Base-by-base conservation (phyloP, 1,140 invertebrate species). In the Drusus annulatus region DNA sequence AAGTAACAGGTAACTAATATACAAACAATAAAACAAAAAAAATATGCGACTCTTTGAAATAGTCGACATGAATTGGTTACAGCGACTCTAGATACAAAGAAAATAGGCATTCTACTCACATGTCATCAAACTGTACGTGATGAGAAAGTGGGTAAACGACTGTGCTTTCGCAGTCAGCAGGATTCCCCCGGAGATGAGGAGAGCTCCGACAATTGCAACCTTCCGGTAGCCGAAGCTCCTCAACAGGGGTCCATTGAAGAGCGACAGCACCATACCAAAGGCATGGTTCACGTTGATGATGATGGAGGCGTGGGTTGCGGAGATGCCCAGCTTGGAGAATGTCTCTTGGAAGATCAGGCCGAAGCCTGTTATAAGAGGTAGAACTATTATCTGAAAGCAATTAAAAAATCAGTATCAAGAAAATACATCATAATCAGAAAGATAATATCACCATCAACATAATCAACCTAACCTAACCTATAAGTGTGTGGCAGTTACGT, bases 271-370 rank as follows among this genome's bases (percentile, higher is more conserved):
- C 89, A 93, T 92, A 17, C 93, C 93, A 83, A 93, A 89, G 2
- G 91, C 91, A 85, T 91, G 89, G 84, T 93, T 93, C 3, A 92
- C 84, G 78, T 91, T 92, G 45, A 93, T 90, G 15, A 93, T 91
- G 21, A 92, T 86, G 3, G 91, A 90, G 0, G 89, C 88, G 81
- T 93, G 89, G 0, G 90, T 91, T 2, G 90, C 89, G 10, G 90
- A 86, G 50, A 92, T 86, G 7, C 86, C 86, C 0, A 90, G 85
- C 0, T 85, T 85, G 8, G 85, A 80, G 50, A 93, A 92, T 15
- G 89, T 89, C 78, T 91, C 90, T 87, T 91, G 90, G 80, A 91
- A 92, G 21, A 93, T 87, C 52, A 93, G 86, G 4, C 89, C 90
- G 62, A 93, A 92, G 13, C 89, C 88, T 83, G 91, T 89, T 63